These are phyloP conservation scores for Drosophila santomea DNA, from an alignment of 1,140 invertebrate species.

Conservation along the genomic window DNA sequence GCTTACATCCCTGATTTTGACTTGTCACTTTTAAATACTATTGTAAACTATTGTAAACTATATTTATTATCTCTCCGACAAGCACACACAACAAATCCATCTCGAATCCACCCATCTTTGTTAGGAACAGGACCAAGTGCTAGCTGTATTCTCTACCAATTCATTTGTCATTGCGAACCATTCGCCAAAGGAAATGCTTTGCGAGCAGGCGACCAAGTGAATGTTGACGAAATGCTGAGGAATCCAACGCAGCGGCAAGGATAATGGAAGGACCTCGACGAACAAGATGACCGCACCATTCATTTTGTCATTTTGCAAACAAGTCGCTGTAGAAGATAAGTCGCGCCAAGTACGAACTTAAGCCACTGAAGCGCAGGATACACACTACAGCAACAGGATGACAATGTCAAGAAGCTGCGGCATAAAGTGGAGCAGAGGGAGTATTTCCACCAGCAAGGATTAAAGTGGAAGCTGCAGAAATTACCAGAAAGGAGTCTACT, in stretches of 20 bases:
- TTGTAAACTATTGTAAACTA: too few species aligned
- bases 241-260: constrained; percentile 31
- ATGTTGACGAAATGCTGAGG: constrained; percentile 17
- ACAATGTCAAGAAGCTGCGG: constrained; percentile 2
- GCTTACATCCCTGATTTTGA: too few species aligned
- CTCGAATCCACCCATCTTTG: constrained; percentile 5
- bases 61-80: neutral
- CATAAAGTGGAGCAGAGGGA: neutral
- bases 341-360: constrained; percentile 75
- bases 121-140: neutral
- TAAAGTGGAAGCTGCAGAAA: neutral
- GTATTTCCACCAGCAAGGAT: constrained; percentile 8
- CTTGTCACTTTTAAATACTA: too few species aligned
- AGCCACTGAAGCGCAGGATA: constrained; percentile 77
- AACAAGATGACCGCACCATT: constrained; percentile 71
- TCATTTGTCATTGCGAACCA: constrained; percentile 23
- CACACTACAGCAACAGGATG: constrained; percentile 53
- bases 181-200: constrained; percentile 1
- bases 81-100: constrained; percentile 21
- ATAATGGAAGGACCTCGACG: constrained; percentile 40
- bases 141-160: constrained; percentile 6
- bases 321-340: constrained; percentile 78
- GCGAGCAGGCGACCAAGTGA: constrained; percentile 6
- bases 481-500: constrained; percentile 1
- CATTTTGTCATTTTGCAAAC: constrained; percentile 79